Evolutionary conservation across 2,113 vertebrate species (phyloP).

Genomic region (Indri indri): DNA sequence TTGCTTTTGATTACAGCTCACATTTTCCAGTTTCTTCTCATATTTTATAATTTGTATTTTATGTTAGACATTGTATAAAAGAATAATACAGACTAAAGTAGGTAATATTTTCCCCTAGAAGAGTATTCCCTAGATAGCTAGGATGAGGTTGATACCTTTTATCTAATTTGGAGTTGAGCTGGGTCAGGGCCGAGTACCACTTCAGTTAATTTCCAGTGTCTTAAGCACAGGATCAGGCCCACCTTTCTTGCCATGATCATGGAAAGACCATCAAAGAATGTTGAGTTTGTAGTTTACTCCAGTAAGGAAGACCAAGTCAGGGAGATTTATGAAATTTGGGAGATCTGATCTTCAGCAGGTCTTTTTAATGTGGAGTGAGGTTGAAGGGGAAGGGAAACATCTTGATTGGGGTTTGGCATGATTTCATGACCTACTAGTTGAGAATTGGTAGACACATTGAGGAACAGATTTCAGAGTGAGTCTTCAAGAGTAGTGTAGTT

Average conservation of each 20-base stretch:
- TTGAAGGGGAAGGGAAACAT: background rate
- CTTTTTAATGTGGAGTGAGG: background rate
- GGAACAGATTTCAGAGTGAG: background rate
- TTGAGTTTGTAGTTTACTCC: background rate
- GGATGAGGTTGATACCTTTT: background rate
- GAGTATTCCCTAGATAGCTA: background rate
- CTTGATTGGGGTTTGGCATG: background rate
- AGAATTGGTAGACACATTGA: background rate
- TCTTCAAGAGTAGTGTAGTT: background rate
- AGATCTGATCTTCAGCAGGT: background rate
- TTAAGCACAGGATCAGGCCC: background rate
- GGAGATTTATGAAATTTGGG: background rate
- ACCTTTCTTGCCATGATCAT: background rate
- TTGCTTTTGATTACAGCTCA: slow-evolving; percentile 6
- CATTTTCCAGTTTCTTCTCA: background rate
- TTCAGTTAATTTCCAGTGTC: background rate
- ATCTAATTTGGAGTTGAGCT: background rate
- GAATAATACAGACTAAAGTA: background rate
- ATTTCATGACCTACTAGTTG: background rate
- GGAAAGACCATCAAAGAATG: background rate
- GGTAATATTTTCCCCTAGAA: background rate
- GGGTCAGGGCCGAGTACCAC: background rate
- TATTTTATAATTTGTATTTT: slow-evolving; percentile 11
- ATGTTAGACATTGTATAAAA: background rate
- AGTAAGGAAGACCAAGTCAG: background rate